These are phyloP conservation scores for Tamias sibiricus DNA, from an alignment of 2,113 vertebrate genomes.

Conservation along the genomic window DNA sequence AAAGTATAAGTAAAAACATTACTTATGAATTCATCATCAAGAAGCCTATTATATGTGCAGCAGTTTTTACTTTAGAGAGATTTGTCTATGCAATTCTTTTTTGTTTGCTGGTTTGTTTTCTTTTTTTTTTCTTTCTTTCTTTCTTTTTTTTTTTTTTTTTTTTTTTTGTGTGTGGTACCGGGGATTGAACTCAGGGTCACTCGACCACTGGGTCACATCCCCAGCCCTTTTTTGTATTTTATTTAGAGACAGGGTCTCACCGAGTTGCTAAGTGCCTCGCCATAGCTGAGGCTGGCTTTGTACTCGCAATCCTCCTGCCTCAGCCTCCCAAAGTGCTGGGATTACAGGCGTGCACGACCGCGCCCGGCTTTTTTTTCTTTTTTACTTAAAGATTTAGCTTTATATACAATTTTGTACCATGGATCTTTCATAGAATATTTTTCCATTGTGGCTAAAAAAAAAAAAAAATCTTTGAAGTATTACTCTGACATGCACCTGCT, in stretches of 20 bases:
- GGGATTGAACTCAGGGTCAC: too few relatives aligned
- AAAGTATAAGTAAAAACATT: constrained; percentile 29
- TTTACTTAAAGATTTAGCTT: not conserved
- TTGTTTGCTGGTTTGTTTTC: not conserved
- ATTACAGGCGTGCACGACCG: too few relatives aligned
- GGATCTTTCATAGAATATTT: not conserved
- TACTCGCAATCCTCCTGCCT: too few relatives aligned
- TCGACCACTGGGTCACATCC: too few relatives aligned
- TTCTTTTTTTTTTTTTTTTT: too few relatives aligned
- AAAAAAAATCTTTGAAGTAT: not conserved
- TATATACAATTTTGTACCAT: not conserved
- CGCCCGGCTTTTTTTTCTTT: not conserved
- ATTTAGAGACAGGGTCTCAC: too few relatives aligned
- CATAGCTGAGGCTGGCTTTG: too few relatives aligned
- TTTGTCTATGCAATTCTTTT: not conserved
- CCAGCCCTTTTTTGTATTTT: too few relatives aligned
- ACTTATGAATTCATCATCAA: not conserved
- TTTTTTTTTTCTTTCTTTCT: too few relatives aligned
- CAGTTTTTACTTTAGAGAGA: not conserved
- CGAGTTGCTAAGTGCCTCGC: too few relatives aligned
- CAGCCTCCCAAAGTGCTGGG: too few relatives aligned
- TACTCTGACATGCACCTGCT: not conserved
- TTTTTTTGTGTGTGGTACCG: too few relatives aligned
- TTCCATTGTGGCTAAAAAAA: not conserved
- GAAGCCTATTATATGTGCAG: not conserved